A percentile compares a stretch with the other conserved stretches of the same genome.
phyloP scores from a whole-genome alignment of 2,888 invertebrate species.

The Phengaris arion region DNA sequence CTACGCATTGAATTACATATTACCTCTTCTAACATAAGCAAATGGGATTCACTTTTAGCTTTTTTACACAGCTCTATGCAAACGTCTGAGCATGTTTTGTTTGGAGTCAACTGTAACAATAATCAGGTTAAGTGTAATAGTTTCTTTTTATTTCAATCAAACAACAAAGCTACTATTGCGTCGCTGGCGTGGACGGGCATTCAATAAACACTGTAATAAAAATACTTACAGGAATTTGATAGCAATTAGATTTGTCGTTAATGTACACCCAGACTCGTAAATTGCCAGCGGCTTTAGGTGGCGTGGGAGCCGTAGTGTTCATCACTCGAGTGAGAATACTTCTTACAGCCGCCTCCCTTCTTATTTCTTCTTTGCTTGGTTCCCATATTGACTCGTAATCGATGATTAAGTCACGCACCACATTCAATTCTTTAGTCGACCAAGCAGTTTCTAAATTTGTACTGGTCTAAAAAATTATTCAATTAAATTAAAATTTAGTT shows the following conservation, averaged over 20 bases:
- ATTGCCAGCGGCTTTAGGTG: slow-evolving; percentile 86
- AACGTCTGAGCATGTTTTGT: slow-evolving; percentile 86
- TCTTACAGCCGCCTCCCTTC: slow-evolving; percentile 87
- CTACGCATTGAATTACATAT: slow-evolving; percentile 86
- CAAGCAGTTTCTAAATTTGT: slow-evolving; percentile 76
- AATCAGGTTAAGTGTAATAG: background rate
- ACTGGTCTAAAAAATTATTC: slow-evolving; percentile 50
- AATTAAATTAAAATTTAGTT: too few relatives aligned
- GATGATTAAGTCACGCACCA: slow-evolving; percentile 87
- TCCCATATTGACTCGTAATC: slow-evolving; percentile 89
- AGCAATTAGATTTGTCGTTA: slow-evolving; percentile 75
- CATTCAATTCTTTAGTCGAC: slow-evolving; percentile 85
- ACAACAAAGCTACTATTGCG: too few relatives aligned
- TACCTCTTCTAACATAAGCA: slow-evolving; percentile 88
- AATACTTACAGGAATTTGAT: slow-evolving; percentile 79
- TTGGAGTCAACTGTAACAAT: slow-evolving; percentile 83
- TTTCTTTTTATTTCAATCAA: too few relatives aligned
- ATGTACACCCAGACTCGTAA: slow-evolving; percentile 89
- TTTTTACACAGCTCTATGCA: slow-evolving; percentile 85
- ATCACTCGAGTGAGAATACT: slow-evolving; percentile 85
- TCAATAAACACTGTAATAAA: too few relatives aligned
- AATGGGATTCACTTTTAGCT: slow-evolving; percentile 82
- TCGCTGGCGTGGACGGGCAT: background rate
- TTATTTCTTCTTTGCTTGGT: slow-evolving; percentile 85
- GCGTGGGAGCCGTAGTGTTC: slow-evolving; percentile 78